Conservation (phyloP, 1,140 invertebrate species). For the Leptoteleia sp. region DNA sequence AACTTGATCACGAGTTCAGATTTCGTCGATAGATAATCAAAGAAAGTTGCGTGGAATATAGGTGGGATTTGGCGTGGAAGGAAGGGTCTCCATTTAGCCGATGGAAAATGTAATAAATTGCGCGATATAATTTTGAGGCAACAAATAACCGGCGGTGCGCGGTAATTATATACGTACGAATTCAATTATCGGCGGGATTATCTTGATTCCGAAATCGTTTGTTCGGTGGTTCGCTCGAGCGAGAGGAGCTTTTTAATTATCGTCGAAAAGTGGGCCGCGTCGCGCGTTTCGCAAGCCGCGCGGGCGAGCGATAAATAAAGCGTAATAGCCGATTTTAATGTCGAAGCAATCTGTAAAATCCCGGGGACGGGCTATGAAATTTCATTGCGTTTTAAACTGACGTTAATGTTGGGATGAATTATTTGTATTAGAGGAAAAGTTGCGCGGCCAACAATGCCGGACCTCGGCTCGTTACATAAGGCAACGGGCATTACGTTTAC, state of each 20-base stretch:
- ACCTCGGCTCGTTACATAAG: constrained; percentile 28
- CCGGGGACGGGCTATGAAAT: constrained; percentile 43
- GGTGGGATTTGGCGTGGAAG: no score
- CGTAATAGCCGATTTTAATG: constrained; percentile 53
- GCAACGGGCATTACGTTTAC: constrained; percentile 25
- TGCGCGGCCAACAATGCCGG: constrained; percentile 35
- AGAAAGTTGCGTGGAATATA: no score
- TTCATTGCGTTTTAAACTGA: constrained; percentile 55
- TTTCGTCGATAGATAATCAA: no score
- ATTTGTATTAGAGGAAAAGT: constrained; percentile 58
- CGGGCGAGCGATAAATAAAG: constrained; percentile 31
- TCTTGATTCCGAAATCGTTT: constrained; percentile 22
- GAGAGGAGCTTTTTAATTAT: constrained; percentile 29
- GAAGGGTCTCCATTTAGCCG: no score
- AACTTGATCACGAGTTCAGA: no score
- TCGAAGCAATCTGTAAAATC: constrained; percentile 40
- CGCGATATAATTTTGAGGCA: not conserved
- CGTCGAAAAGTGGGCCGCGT: constrained; percentile 29
- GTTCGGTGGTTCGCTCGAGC: constrained; percentile 25
- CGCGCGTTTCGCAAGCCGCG: constrained; percentile 21
- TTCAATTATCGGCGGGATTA: constrained; percentile 30
- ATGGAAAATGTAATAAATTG: no score
- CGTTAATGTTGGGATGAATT: constrained; percentile 45
- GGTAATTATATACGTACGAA: constrained; percentile 15
- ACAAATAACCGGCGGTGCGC: not conserved